These are phyloP conservation scores for Abscondita cerata DNA, from an alignment of 2,888 invertebrate species.

Conservation along the genomic window DNA sequence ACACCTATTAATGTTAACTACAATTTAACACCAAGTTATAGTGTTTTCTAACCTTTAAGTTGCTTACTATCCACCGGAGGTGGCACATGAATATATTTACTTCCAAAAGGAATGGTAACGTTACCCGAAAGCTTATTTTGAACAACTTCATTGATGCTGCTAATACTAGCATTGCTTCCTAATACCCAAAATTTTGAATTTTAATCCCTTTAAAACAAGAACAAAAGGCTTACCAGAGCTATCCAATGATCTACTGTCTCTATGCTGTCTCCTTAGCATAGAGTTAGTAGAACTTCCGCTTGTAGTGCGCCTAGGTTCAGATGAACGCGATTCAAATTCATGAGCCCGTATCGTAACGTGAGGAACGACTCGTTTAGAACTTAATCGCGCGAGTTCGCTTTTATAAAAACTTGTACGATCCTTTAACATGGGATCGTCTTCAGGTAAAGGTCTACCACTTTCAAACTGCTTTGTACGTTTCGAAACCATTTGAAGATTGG, in stretches of 20 bases:
- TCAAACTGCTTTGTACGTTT: constrained; percentile 79
- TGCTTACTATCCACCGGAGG: constrained; percentile 69
- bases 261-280: constrained; percentile 51
- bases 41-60: constrained; percentile 51
- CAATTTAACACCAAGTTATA: background rate
- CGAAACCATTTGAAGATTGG: constrained; percentile 71
- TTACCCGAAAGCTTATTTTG: constrained; percentile 69
- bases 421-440: constrained; percentile 62
- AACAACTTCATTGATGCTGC: constrained; percentile 56
- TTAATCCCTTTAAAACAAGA: background rate
- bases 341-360: constrained; percentile 76
- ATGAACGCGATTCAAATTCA: constrained; percentile 73
- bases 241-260: constrained; percentile 65
- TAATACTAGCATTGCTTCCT: constrained; percentile 64
- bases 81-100: constrained; percentile 80
- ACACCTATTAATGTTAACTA: background rate
- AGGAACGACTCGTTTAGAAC: constrained; percentile 73
- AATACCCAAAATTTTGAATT: constrained; percentile 37
- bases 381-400: constrained; percentile 69
- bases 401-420: constrained; percentile 72
- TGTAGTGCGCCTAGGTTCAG: constrained; percentile 50
- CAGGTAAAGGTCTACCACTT: constrained; percentile 66
- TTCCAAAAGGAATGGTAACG: constrained; percentile 78
- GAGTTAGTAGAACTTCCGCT: constrained; percentile 46
- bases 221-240: constrained; percentile 57